Evolutionary conservation across 2,797 vertebrate genomes (phyloP).

Genomic region (Bovichtus variegatus): DNA sequence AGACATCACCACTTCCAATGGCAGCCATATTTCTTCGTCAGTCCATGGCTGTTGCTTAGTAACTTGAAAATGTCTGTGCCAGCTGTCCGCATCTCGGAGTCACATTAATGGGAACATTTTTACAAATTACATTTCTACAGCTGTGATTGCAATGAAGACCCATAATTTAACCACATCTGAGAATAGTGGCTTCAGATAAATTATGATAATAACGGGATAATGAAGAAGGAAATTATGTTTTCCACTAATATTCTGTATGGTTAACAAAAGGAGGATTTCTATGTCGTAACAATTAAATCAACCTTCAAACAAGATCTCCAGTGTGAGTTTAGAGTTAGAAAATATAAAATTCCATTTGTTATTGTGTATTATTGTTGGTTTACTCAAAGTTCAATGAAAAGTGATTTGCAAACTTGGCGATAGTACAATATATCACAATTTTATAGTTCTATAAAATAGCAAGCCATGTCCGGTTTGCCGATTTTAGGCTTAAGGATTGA

Average conservation of each 20-base stretch:
- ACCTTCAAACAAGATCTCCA: not conserved
- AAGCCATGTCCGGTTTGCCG: not conserved
- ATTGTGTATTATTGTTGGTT: not conserved
- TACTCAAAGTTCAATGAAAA: not conserved
- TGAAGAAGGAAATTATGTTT: not conserved
- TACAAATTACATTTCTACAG: constrained; percentile 32
- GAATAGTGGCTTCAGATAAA: not conserved
- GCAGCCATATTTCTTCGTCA: constrained; percentile 36
- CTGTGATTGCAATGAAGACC: not conserved
- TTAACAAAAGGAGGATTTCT: not conserved
- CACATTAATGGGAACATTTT: constrained; percentile 34
- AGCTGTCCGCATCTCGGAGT: constrained; percentile 53
- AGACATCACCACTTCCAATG: constrained; percentile 25
- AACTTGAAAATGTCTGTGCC: constrained; percentile 64
- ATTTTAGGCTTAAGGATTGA: not conserved
- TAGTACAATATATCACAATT: not conserved
- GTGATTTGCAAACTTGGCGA: not conserved
- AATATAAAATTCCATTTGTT: not conserved
- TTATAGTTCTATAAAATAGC: not conserved
- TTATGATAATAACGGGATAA: not conserved
- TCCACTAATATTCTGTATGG: not conserved
- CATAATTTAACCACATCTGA: not conserved
- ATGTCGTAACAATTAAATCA: not conserved
- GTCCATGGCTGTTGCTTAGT: constrained; percentile 67
- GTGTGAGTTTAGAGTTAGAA: too few relatives aligned